Evolutionary conservation across 2,113 vertebrate genomes (phyloP).

Genomic region (Pteronura brasiliensis): DNA sequence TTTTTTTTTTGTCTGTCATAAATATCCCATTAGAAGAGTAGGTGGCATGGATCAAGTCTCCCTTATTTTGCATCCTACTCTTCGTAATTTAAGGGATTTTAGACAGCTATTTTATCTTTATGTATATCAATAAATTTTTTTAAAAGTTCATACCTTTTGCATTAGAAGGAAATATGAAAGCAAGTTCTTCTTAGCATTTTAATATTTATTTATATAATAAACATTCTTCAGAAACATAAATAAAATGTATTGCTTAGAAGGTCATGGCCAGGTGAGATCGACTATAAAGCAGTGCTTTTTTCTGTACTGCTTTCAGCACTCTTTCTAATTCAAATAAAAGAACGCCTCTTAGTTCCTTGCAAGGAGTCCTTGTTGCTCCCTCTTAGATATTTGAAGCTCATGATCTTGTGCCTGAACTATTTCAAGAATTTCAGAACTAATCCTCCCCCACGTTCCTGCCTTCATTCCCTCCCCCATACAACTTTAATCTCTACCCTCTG

Average conservation of each 20-base stretch:
- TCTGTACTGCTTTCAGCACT: background rate
- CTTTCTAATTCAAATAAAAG: background rate
- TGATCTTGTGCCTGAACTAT: background rate
- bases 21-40: background rate
- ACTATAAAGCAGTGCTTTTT: background rate
- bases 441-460: fast-evolving
- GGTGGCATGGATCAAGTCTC: background rate
- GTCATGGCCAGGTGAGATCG: background rate
- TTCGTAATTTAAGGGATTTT: background rate
- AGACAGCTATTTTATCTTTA: background rate
- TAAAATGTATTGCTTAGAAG: background rate
- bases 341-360: background rate
- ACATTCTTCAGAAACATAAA: background rate
- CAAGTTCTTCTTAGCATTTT: background rate
- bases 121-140: background rate
- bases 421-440: background rate
- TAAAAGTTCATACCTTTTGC: background rate
- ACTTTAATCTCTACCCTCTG: background rate
- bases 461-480: fast-evolving
- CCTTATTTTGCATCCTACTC: background rate
- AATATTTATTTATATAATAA: background rate
- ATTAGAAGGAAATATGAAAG: background rate
- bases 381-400: background rate
- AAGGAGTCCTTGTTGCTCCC: background rate
- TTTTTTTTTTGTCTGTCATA: background rate